Conservation (phyloP, 2,888 invertebrate species). For the Chalcis sispes region DNA sequence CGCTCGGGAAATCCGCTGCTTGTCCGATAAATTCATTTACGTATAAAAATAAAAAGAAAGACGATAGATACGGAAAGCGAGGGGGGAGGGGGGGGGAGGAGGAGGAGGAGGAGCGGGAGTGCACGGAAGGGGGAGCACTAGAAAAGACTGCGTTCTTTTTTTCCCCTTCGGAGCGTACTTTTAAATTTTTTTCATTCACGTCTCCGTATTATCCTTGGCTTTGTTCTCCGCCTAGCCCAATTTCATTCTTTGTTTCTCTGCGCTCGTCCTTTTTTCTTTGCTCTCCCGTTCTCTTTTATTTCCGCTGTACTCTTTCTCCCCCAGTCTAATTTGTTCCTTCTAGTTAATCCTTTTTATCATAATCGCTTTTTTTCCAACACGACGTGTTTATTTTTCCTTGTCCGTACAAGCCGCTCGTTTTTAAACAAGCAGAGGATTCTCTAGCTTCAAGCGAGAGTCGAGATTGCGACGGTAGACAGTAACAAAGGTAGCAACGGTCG, state of each 20-base stretch:
- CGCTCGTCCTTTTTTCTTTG: neutral
- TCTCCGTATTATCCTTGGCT: slow-evolving; percentile 49
- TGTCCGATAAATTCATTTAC: slow-evolving; percentile 53
- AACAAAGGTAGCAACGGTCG: too few relatives aligned
- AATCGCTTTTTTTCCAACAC: neutral
- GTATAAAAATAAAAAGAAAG: slow-evolving; percentile 35
- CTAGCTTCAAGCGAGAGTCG: neutral
- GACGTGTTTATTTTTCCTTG: neutral
- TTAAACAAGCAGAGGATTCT: neutral
- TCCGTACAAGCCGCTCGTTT: neutral
- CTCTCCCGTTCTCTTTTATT: slow-evolving; percentile 3
- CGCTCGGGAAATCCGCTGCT: slow-evolving; percentile 47
- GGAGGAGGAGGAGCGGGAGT: neutral
- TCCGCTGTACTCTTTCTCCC: slow-evolving; percentile 15
- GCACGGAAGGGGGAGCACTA: neutral
- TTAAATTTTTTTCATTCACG: slow-evolving; percentile 44
- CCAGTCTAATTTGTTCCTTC: slow-evolving; percentile 2
- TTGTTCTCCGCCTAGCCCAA: slow-evolving; percentile 46
- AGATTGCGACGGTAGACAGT: slow-evolving; percentile 2
- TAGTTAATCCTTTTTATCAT: neutral
- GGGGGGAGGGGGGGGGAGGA: neutral
- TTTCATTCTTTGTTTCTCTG: slow-evolving; percentile 38
- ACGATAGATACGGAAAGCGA: too few relatives aligned
- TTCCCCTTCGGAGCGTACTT: slow-evolving; percentile 10
- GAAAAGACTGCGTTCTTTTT: neutral